phyloP scores from a whole-genome alignment of 1,140 invertebrate genomes.

The Heliothis subflexa region DNA sequence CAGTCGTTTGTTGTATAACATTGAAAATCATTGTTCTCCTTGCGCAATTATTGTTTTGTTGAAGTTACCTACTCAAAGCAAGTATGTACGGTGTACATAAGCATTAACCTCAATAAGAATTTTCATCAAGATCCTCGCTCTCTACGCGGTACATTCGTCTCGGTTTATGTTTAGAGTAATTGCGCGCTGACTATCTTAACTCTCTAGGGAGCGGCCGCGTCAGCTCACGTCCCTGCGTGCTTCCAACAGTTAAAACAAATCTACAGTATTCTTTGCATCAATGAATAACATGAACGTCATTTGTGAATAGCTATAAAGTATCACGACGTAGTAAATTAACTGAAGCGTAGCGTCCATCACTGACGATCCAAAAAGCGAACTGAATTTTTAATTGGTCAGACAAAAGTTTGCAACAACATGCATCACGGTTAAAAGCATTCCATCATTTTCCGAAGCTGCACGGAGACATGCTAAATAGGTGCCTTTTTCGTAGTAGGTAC shows the following conservation, averaged over 20 bases:
- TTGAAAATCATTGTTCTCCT: conserved; percentile 25
- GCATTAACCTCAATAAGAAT: conserved; percentile 26
- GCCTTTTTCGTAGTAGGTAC: neutral
- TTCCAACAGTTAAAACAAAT: conserved; percentile 25
- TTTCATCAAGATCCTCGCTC: conserved; percentile 20
- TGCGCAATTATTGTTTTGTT: conserved; percentile 18
- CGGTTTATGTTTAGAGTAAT: conserved; percentile 35
- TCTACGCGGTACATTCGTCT: neutral
- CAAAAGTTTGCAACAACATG: neutral
- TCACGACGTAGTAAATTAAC: conserved; percentile 16
- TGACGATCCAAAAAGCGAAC: neutral
- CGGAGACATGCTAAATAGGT: neutral
- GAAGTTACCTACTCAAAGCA: neutral
- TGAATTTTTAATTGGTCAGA: neutral
- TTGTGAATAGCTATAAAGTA: neutral
- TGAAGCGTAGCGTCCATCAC: neutral
- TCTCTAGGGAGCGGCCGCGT: conserved; percentile 16
- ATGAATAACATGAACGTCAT: conserved; percentile 24
- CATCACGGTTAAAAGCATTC: conserved; percentile 11
- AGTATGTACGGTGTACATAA: conserved; percentile 5
- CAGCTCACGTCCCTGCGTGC: conserved; percentile 17
- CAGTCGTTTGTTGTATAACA: conserved; percentile 12
- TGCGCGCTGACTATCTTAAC: conserved; percentile 22
- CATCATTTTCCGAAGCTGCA: neutral
- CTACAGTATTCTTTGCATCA: conserved; percentile 28